Conservation (phyloP, 2,888 invertebrate genomes). For the Hirtodrosophila confusa region DNA sequence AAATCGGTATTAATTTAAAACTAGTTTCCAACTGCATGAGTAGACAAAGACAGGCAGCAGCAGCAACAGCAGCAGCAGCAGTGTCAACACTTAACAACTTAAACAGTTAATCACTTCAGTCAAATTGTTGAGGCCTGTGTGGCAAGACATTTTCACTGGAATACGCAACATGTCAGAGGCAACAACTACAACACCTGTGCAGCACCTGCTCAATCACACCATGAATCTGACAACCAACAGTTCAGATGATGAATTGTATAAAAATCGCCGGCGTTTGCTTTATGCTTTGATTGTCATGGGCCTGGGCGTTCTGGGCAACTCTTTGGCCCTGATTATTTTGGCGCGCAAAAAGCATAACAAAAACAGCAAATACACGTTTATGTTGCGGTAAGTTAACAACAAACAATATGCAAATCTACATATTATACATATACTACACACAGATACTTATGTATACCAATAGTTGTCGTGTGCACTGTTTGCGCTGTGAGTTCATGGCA, state of each 20-base stretch:
- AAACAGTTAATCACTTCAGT: slow-evolving; percentile 2
- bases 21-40: slow-evolving; percentile 36
- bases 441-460: slow-evolving; percentile 9
- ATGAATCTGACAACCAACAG: slow-evolving; percentile 9
- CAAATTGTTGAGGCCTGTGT: slow-evolving; percentile 12
- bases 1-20: slow-evolving; percentile 26
- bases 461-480: slow-evolving; percentile 38
- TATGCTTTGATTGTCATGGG: slow-evolving; percentile 85
- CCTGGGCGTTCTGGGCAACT: slow-evolving; percentile 90
- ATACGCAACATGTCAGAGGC: slow-evolving; percentile 27
- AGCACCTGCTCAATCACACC: slow-evolving; percentile 10
- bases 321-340: slow-evolving; percentile 90
- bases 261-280: slow-evolving; percentile 59
- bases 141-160: slow-evolving; percentile 37
- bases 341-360: slow-evolving; percentile 89
- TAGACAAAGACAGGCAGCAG: slow-evolving; percentile 6
- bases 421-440: background rate
- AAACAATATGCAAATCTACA: slow-evolving; percentile 12
- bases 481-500: slow-evolving; percentile 62
- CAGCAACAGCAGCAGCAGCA: background rate
- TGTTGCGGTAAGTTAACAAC: slow-evolving; percentile 84
- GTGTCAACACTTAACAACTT: slow-evolving; percentile 16
- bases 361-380: slow-evolving; percentile 92
- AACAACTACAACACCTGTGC: slow-evolving; percentile 40
- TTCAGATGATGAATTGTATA: slow-evolving; percentile 52